Percentiles rank a stretch among this genome's conserved stretches.
Conservation (phyloP, 2,113 vertebrate genomes). For the Nothoprocta pentlandii region DNA sequence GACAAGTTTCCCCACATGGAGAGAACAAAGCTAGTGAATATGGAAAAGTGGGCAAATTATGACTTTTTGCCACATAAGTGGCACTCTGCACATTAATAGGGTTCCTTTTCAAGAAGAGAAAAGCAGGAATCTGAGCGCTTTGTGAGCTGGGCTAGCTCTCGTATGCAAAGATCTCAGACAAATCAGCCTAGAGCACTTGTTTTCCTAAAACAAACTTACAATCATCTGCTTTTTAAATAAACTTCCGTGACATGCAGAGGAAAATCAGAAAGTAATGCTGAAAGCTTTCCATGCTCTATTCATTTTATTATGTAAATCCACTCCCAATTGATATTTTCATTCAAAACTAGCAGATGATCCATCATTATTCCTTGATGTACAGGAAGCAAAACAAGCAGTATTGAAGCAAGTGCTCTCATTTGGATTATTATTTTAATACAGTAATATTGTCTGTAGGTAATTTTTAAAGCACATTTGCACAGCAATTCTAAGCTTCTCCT, state of each 20-base stretch:
- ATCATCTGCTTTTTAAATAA: conserved; percentile 64
- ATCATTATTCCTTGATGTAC: conserved; percentile 19
- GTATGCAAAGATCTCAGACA: background rate
- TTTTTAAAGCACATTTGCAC: conserved; percentile 65
- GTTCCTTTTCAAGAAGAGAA: background rate
- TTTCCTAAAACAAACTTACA: conserved; percentile 57
- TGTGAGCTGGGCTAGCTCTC: conserved; percentile 23
- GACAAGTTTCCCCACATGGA: conserved; percentile 54
- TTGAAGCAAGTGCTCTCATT: conserved; percentile 41
- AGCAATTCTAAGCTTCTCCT: conserved; percentile 47
- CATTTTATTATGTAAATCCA: conserved; percentile 74
- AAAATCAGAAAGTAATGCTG: conserved; percentile 37
- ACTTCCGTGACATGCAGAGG: conserved; percentile 41
- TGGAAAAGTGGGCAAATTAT: conserved; percentile 5
- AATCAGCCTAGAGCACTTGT: conserved; percentile 31
- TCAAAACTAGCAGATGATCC: conserved; percentile 45
- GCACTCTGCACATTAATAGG: background rate
- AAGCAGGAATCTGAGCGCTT: background rate
- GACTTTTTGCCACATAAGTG: conserved; percentile 44
- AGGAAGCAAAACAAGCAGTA: conserved; percentile 45
- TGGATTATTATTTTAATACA: conserved; percentile 63
- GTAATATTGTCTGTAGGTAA: conserved; percentile 42
- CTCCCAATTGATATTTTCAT: conserved; percentile 62
- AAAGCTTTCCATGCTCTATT: conserved; percentile 66
- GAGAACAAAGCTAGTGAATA: background rate